These are phyloP conservation scores for Cynaeus angustus DNA, from an alignment of 2,888 invertebrate genomes.

Conservation along the genomic window DNA sequence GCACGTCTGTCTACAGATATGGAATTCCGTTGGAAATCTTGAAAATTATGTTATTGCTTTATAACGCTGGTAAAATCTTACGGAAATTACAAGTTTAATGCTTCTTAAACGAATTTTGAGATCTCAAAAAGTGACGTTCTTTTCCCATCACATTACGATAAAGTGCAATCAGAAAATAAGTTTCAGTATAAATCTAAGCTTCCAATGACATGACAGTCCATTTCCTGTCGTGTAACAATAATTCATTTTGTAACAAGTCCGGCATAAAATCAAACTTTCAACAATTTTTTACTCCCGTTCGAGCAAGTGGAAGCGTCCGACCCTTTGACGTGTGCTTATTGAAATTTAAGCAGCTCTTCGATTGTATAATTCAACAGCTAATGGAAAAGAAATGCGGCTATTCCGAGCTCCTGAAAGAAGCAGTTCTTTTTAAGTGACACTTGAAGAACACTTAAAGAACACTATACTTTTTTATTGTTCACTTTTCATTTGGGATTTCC, in stretches of 20 bases:
- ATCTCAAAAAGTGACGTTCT: no score
- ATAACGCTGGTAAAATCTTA: no score
- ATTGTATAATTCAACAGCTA: conserved; percentile 62
- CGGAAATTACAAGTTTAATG: no score
- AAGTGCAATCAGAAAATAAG: no score
- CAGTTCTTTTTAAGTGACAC: conserved; percentile 32
- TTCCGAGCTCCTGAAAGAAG: conserved; percentile 45
- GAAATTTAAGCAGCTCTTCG: conserved; percentile 60
- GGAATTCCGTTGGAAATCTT: no score
- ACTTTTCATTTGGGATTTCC: conserved; percentile 7
- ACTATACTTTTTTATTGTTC: conserved; percentile 6
- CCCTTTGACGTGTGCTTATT: conserved; percentile 53
- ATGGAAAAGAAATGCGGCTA: conserved; percentile 50
- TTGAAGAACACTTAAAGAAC: conserved; percentile 25
- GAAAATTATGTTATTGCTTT: no score
- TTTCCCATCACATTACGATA: no score
- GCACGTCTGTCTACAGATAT: no score
- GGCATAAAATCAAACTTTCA: conserved; percentile 9
- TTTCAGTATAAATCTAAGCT: no score
- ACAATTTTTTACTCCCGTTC: neutral
- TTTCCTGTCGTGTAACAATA: no score
- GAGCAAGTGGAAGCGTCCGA: conserved; percentile 1
- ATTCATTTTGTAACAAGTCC: neutral
- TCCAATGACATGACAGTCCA: no score
- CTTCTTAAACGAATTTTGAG: no score